Evolutionary conservation across 2,888 invertebrate genomes (phyloP).

Genomic region (Dryobotodes eremita): DNA sequence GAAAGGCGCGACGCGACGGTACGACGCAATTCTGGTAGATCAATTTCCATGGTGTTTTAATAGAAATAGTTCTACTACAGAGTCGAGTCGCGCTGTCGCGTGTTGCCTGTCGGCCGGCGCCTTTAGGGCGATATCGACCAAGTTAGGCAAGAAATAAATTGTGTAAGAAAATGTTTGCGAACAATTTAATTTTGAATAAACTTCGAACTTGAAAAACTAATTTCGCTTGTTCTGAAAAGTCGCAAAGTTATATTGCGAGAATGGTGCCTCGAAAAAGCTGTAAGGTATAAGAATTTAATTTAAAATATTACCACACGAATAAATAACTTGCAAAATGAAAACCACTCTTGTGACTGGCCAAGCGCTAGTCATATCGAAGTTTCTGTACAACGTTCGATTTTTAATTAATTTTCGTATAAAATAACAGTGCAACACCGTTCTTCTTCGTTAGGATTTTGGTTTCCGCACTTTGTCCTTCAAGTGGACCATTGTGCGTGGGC

Average conservation of each 20-base stretch:
- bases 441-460: no score
- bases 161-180: background rate
- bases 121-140: background rate
- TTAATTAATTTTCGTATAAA: background rate
- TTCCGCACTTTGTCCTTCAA: no score
- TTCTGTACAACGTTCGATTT: background rate
- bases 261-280: background rate
- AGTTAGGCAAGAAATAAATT: background rate
- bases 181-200: background rate
- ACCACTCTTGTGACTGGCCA: background rate
- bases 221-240: background rate
- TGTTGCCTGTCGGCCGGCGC: no score
- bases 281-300: constrained; percentile 12
- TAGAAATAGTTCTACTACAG: background rate
- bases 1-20: background rate
- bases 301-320: background rate
- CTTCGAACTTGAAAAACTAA: constrained; percentile 8
- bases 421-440: background rate
- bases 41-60: background rate
- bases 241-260: background rate
- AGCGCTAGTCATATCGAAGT: background rate
- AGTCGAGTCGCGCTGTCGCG: background rate
- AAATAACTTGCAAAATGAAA: background rate
- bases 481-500: no score
- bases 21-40: background rate